A percentile compares a stretch with the other conserved stretches of the same genome.
These are phyloP conservation scores for Brachionus manjavacas DNA, from an alignment of 1,140 invertebrate genomes.

Conservation along the genomic window DNA sequence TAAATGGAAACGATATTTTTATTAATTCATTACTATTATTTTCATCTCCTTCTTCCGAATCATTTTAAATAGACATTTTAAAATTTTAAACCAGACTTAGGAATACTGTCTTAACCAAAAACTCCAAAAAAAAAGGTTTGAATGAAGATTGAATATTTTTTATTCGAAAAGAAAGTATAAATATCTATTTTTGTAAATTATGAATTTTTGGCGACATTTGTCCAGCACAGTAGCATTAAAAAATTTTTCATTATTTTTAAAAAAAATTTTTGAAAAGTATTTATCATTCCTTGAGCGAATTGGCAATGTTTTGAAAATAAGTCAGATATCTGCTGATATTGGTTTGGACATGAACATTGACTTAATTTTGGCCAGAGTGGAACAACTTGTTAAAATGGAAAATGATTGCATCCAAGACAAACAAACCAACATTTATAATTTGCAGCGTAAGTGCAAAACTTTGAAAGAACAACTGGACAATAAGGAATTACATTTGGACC, in stretches of 20 bases:
- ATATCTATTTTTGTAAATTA: no score
- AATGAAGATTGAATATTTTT: no score
- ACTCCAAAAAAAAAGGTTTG: no score
- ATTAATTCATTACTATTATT: no score
- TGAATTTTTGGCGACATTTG: no score
- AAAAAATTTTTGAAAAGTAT: constrained; percentile 48
- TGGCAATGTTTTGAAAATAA: constrained; percentile 54
- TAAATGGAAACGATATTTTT: no score
- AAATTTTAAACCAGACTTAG: no score
- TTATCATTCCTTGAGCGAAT: constrained; percentile 52
- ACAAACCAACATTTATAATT: constrained; percentile 55
- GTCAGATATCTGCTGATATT: constrained; percentile 53
- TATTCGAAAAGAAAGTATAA: no score
- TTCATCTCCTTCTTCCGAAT: no score
- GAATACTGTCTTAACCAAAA: no score
- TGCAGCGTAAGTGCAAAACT: constrained; percentile 58
- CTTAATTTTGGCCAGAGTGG: constrained; percentile 51
- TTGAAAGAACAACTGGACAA: constrained; percentile 82
- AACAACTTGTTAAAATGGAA: constrained; percentile 55
- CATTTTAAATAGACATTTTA: no score
- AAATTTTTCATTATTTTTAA: neutral
- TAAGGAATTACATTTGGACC: constrained; percentile 80
- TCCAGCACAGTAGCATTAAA: no score
- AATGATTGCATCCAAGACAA: constrained; percentile 50
- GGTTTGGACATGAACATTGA: constrained; percentile 55